A percentile compares a stretch with the other conserved stretches of the same genome.
phyloP scores from a whole-genome alignment of 2,888 invertebrate genomes.

The Phasia obesa region DNA sequence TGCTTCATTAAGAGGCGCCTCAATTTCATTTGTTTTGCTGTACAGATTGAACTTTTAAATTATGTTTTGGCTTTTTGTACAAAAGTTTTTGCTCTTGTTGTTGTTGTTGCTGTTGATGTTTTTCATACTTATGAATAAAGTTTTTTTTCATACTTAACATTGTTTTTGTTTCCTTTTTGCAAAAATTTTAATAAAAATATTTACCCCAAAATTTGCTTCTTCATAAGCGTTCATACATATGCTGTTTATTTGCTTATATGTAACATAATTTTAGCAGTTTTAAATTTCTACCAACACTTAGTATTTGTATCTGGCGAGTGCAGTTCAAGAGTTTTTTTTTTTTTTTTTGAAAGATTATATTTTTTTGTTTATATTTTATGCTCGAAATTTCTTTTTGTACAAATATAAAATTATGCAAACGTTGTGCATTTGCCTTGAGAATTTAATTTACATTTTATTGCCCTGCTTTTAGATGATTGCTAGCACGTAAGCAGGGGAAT shows the following conservation, averaged over 20 bases:
- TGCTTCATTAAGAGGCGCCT: constrained; percentile 70
- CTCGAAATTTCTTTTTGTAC: neutral
- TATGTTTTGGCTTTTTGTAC: neutral
- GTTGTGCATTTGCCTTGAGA: constrained; percentile 6
- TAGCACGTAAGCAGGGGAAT: constrained; percentile 22
- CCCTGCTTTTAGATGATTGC: neutral
- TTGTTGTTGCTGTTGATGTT: constrained; percentile 10
- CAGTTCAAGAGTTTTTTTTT: neutral
- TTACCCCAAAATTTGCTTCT: neutral
- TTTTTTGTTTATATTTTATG: neutral
- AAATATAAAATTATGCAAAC: constrained; percentile 30
- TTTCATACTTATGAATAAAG: constrained; percentile 15
- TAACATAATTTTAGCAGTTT: constrained; percentile 14
- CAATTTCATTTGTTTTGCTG: constrained; percentile 44
- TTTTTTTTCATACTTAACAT: constrained; percentile 41
- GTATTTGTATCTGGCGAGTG: constrained; percentile 12
- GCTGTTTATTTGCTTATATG: neutral
- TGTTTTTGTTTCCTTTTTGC: constrained; percentile 5
- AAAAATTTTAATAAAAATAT: constrained; percentile 47
- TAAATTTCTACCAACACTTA: neutral
- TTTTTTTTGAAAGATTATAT: neutral
- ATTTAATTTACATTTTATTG: constrained; percentile 46
- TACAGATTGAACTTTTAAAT: constrained; percentile 41
- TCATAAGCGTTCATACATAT: neutral
- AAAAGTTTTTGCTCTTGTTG: neutral